Evolutionary conservation across 2,797 vertebrate genomes (phyloP).

Genomic region (Gymnothorax reevesii): DNA sequence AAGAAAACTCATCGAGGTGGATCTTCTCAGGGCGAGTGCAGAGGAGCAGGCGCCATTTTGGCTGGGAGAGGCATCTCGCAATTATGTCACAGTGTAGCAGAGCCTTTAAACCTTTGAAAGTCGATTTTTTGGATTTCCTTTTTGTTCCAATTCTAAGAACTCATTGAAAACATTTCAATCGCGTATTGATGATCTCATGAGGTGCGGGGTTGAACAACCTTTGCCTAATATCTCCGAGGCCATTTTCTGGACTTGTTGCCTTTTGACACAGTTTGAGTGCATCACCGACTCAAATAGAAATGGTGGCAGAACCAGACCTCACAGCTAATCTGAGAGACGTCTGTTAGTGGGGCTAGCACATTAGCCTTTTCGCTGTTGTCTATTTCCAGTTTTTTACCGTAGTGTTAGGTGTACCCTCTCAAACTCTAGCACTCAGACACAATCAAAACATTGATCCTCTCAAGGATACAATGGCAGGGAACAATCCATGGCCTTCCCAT

Average conservation of each 20-base stretch:
- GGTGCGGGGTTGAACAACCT: neutral
- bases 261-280: constrained; percentile 32
- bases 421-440: neutral
- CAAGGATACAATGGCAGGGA: neutral
- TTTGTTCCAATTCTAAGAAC: too few relatives aligned
- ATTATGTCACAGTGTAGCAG: neutral
- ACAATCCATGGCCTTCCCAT: neutral
- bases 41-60: too few relatives aligned
- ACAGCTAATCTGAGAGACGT: neutral
- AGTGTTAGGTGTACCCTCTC: constrained; percentile 8
- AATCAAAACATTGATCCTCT: neutral
- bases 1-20: neutral
- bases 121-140: too few relatives aligned
- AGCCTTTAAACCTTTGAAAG: neutral
- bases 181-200: too few relatives aligned
- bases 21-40: neutral
- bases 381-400: neutral
- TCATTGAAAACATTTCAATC: too few relatives aligned
- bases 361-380: neutral
- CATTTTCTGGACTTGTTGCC: constrained; percentile 10
- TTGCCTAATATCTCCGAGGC: neutral
- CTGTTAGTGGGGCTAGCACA: neutral
- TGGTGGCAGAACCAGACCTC: constrained; percentile 8
- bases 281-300: constrained; percentile 27
- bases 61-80: neutral